Evolutionary conservation across 2,113 vertebrate genomes (phyloP), one percentile per base, ranked within the genome.

Genomic region (Echinops telfairi): DNA sequence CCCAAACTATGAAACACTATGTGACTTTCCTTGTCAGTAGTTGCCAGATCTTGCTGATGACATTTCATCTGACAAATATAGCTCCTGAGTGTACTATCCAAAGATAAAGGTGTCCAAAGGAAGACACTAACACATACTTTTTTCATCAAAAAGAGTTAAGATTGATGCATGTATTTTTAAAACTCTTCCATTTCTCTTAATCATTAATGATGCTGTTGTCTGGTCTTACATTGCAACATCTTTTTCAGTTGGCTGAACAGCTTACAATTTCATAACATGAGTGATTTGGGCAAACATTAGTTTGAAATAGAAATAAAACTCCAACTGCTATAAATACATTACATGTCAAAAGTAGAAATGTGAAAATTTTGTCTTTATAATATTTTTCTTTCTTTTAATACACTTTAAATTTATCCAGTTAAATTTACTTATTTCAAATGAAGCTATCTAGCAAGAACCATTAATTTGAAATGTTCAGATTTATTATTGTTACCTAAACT

Each of bases 81-180:
- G 80, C 53, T 9, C 86, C 33, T 80, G 75, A 70, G 29, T 17
- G 25, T 76, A 76, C 25, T 36, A 85, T 58, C 1, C 77, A 47
- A 73, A 79, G 15, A 89, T 25, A 68, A 31, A 88, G 53, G 2
- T 1, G 53, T 40, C 53, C 40, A 81, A 1, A 84, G 3, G 14
- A 80, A 29, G 64, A 66, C 25, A 58, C 9, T 57, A 1, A 57
- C 0, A 70, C 10, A 88, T 47, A 58, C 22, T 12, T 70, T 1
- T 89, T 96, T 31, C 84, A 94, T 86, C 33, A 89, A 92, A 95
- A 95, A 85, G 3, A 85, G 11, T 60, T 68, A 0, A 88, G 77
- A 92, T 38, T 27, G 57, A 95, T 16, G 95, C 70, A 71, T 92
- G 36, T 2, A 1, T 91, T 95, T 96, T 80, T 96, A 71, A 73